Evolutionary conservation across 2,113 vertebrate species (phyloP).

Genomic region (Aegotheles bennettii): DNA sequence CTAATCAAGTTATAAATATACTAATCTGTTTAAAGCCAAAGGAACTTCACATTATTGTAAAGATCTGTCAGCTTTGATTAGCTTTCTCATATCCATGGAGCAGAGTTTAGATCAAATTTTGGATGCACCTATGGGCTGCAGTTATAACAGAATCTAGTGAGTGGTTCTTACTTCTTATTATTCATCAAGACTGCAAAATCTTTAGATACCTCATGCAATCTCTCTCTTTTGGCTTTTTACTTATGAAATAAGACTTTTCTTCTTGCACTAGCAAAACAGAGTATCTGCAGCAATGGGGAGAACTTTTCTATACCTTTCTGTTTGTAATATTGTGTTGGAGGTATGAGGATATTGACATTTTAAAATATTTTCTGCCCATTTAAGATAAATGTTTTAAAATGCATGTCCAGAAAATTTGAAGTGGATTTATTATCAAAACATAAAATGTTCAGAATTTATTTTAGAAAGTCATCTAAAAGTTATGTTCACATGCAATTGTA

Average conservation of each 20-base stretch:
- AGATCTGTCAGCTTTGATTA: neutral
- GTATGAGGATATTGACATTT: neutral
- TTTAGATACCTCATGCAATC: neutral
- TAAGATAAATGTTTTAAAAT: neutral
- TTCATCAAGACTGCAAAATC: neutral
- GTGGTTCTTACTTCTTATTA: neutral
- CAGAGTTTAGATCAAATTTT: neutral
- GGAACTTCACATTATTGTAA: neutral
- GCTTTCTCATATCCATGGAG: neutral
- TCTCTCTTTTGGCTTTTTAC: neutral
- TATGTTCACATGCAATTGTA: neutral
- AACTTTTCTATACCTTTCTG: neutral
- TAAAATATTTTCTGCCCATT: neutral
- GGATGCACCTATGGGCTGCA: neutral
- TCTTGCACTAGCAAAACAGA: neutral
- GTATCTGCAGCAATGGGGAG: neutral
- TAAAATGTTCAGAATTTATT: neutral
- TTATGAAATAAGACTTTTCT: neutral
- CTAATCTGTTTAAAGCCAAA: neutral
- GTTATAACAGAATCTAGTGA: neutral
- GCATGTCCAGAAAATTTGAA: neutral
- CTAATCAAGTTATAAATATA: neutral
- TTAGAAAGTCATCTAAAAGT: neutral
- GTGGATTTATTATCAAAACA: neutral
- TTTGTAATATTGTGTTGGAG: neutral